Evolutionary conservation across 2,888 invertebrate species (phyloP), one percentile per base, ranked within the genome.

Genomic region (Iphiclides podalirius): DNA sequence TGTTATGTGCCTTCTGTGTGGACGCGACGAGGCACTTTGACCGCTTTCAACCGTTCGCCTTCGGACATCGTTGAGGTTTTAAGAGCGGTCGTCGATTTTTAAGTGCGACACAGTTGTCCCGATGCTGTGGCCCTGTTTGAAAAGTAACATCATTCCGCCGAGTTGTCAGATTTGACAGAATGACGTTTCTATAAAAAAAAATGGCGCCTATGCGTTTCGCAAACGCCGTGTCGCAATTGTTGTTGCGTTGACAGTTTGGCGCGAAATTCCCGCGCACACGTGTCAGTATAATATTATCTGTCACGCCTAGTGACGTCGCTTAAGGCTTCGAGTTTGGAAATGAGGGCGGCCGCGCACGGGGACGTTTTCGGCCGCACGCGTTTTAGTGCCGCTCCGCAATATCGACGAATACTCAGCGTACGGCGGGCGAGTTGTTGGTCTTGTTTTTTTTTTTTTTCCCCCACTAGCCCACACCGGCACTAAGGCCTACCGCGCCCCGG

Each of bases 1-100:
- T n/a, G n/a, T 76, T 77, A 80, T 70, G 87, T 87, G 87, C 87
- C 87, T 87, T 85, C 72, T 63, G 66, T 63, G 66, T 72, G 73
- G 70, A 75, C 64, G 70, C 67, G 72, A 69, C 68, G 67, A 66
- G 65, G 71, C 70, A 65, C 76, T 77, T 20, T n/a, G 68, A 49
- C 54, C 56, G 60, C 60, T 60, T 63, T 68, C 72, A n/a, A 63
- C 70, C 67, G 60, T 65, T 70, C 65, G 59, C 60, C 70, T 68
- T 62, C 67, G 59, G 60, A 66, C 6, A 15, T 35, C 64, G 58
- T 45, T 59, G 49, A 49, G 51, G 42, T 52, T 51, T 31, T 16
- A 37, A 38, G 34, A n/a, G 13, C 11, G 31, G n/a, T 26, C 11
- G 7, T 31, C 11, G 8, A 1, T 31, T 11, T n/a, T 11, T 31